Evolutionary conservation across 2,113 vertebrate species (phyloP).

Genomic region (Cochlearius cochlearius): DNA sequence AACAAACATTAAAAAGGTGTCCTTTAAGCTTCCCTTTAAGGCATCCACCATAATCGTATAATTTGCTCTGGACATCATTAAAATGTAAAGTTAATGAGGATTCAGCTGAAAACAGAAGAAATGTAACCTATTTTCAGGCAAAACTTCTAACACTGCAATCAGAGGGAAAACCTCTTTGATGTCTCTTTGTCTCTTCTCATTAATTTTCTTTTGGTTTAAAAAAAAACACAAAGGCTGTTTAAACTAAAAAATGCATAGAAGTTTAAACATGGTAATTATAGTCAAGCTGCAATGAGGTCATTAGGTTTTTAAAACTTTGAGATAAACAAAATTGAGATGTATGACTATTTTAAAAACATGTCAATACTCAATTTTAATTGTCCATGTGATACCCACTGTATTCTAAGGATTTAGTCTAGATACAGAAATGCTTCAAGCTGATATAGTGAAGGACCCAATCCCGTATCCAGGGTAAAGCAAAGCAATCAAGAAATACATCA

Average conservation of each 20-base stretch:
- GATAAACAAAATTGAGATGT: slow-evolving; percentile 72
- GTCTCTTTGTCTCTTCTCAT: slow-evolving; percentile 93
- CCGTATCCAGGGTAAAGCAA: background rate
- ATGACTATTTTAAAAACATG: slow-evolving; percentile 55
- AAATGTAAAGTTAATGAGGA: slow-evolving; percentile 96
- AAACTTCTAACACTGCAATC: slow-evolving; percentile 93
- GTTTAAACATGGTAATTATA: slow-evolving; percentile 83
- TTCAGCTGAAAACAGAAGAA: slow-evolving; percentile 86
- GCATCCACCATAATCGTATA: slow-evolving; percentile 74
- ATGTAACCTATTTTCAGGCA: slow-evolving; percentile 88
- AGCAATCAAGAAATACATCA: background rate
- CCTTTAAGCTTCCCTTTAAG: slow-evolving; percentile 80
- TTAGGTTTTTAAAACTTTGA: slow-evolving; percentile 73
- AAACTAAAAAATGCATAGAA: slow-evolving; percentile 72
- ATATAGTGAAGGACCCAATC: background rate
- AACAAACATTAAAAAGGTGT: slow-evolving; percentile 72
- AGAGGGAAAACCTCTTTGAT: slow-evolving; percentile 90
- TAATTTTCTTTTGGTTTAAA: slow-evolving; percentile 84
- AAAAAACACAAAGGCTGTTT: slow-evolving; percentile 79
- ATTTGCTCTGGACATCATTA: slow-evolving; percentile 89
- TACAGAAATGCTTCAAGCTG: background rate
- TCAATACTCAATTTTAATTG: slow-evolving; percentile 42
- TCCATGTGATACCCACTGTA: background rate
- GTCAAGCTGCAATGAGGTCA: slow-evolving; percentile 72
- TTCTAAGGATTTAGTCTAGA: background rate